These are phyloP conservation scores for Pimephales promelas DNA, from an alignment of 2,113 vertebrate species.

Conservation along the genomic window DNA sequence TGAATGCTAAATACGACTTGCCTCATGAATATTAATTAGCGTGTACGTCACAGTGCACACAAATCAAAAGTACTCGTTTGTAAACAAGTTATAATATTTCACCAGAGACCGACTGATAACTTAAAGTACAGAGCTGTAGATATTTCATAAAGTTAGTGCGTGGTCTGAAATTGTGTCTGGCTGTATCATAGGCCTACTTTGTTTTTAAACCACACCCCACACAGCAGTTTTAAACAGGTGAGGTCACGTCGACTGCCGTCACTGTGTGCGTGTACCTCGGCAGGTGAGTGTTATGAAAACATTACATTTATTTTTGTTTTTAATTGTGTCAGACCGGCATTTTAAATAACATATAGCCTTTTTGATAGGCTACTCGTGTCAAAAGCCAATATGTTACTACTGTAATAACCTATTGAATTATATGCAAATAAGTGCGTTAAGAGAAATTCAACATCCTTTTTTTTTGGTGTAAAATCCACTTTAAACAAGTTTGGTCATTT, in stretches of 20 bases:
- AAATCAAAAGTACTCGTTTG: neutral
- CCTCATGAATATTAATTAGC: neutral
- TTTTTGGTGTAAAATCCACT: neutral
- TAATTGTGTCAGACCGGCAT: neutral
- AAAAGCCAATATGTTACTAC: neutral
- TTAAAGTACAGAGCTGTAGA: neutral
- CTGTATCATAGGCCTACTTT: too few species aligned
- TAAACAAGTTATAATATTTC: neutral
- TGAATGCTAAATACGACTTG: neutral
- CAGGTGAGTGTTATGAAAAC: constrained; percentile 27
- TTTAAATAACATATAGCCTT: neutral
- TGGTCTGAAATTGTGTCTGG: neutral
- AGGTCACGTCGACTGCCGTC: neutral
- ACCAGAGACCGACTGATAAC: neutral
- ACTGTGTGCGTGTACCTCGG: neutral
- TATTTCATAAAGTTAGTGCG: neutral
- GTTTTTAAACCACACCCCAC: constrained; percentile 14
- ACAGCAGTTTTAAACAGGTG: constrained; percentile 18
- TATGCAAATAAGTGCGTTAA: neutral
- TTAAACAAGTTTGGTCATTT: neutral
- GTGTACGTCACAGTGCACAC: neutral
- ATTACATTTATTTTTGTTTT: neutral
- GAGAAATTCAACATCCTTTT: neutral
- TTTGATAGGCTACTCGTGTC: neutral
- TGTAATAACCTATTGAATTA: neutral